These are phyloP conservation scores for Cydia amplana DNA, from an alignment of 1,140 invertebrate genomes.

Conservation along the genomic window DNA sequence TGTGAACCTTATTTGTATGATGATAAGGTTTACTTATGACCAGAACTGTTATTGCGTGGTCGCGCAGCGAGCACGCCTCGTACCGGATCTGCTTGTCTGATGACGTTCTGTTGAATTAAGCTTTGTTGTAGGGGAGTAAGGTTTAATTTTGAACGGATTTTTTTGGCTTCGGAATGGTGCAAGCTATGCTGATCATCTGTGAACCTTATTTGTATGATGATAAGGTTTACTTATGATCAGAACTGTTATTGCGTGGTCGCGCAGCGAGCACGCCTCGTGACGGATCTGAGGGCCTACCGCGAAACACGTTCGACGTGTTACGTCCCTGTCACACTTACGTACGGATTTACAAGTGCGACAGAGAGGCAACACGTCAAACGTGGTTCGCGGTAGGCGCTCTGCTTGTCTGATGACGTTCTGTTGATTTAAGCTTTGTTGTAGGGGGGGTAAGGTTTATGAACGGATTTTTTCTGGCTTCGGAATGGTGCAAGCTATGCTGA, in stretches of 20 bases:
- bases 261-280: slow-evolving; percentile 91
- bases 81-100: slow-evolving; percentile 90
- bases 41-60: slow-evolving; percentile 82
- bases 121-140: neutral
- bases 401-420: slow-evolving; percentile 87
- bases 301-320: too few relatives aligned
- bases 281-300: too few relatives aligned
- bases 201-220: too few relatives aligned
- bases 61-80: slow-evolving; percentile 91
- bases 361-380: too few relatives aligned
- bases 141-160: neutral
- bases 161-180: neutral
- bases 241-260: slow-evolving; percentile 85
- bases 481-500: neutral
- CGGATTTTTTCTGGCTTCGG: neutral
- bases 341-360: too few relatives aligned
- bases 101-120: slow-evolving; percentile 82
- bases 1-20: too few relatives aligned
- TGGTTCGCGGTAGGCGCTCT: too few relatives aligned
- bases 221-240: too few relatives aligned
- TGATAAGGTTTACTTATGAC: too few relatives aligned
- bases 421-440: slow-evolving; percentile 55
- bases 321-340: too few relatives aligned
- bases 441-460: neutral
- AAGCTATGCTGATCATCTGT: too few relatives aligned